These are phyloP conservation scores for Heliothis virescens DNA, from an alignment of 1,140 invertebrate genomes.

Conservation along the genomic window DNA sequence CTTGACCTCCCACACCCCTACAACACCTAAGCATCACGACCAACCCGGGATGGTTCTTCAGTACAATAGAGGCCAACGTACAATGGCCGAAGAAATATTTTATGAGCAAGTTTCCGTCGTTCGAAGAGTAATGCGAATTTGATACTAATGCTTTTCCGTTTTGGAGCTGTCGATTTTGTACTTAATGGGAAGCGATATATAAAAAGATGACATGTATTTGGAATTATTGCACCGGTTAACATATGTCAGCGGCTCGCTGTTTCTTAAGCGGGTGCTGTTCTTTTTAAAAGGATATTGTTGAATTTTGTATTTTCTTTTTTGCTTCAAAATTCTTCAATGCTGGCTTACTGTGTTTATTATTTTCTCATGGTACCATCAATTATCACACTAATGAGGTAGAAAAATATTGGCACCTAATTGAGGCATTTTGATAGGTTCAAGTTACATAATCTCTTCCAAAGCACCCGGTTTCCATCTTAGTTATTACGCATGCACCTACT, in stretches of 20 bases:
- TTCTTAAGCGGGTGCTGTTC: not conserved
- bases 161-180: slow-evolving; percentile 52
- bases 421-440: no score
- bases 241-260: slow-evolving; percentile 4
- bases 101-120: slow-evolving; percentile 75
- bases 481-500: no score
- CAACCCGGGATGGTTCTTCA: slow-evolving; percentile 36
- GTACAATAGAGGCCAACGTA: slow-evolving; percentile 60
- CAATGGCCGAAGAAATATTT: slow-evolving; percentile 74
- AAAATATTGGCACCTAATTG: no score
- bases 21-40: slow-evolving; percentile 44
- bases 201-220: slow-evolving; percentile 17
- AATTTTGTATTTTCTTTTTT: not conserved
- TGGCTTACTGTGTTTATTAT: no score
- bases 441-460: no score
- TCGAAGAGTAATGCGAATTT: slow-evolving; percentile 79
- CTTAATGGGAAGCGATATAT: slow-evolving; percentile 42
- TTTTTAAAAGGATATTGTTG: not conserved
- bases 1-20: slow-evolving; percentile 60
- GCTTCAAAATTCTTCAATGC: no score
- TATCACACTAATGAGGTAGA: no score
- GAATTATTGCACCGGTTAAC: slow-evolving; percentile 25
- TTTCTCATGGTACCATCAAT: no score
- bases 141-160: slow-evolving; percentile 69
- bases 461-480: no score